Percentiles rank a stretch among this genome's conserved stretches.
phyloP scores from a whole-genome alignment of 1,140 invertebrate species.

The Aphidius ervi region DNA sequence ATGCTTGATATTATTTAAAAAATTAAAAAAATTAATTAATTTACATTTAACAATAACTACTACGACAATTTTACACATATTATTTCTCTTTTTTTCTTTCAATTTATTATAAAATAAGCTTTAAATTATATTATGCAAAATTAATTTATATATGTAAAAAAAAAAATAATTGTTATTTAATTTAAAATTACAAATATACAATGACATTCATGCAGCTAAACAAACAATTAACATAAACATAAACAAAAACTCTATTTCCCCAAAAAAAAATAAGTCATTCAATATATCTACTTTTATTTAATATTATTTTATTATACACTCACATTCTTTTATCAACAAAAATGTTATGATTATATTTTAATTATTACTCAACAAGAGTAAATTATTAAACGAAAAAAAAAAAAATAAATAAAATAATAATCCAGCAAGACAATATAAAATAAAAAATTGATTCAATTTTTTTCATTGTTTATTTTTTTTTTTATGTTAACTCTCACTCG shows the following conservation, averaged over 20 bases:
- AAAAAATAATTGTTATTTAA: background rate
- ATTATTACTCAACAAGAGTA: background rate
- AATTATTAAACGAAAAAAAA: slow-evolving; percentile 11
- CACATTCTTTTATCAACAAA: slow-evolving; percentile 4
- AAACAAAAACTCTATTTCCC: slow-evolving; percentile 30
- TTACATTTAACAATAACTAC: no score
- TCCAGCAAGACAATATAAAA: background rate
- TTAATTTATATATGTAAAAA: no score
- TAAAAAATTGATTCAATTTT: background rate
- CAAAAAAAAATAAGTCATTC: slow-evolving; percentile 27
- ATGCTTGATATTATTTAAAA: background rate
- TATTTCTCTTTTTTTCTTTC: no score
- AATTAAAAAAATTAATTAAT: background rate
- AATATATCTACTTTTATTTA: slow-evolving; percentile 6
- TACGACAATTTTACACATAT: no score
- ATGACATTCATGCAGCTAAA: background rate
- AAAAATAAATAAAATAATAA: background rate
- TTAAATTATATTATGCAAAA: background rate
- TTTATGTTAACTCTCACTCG: slow-evolving; percentile 13
- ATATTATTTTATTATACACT: slow-evolving; percentile 1
- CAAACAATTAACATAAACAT: no score
- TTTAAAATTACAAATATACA: slow-evolving; percentile 9
- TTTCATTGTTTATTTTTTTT: no score
- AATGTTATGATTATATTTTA: background rate
- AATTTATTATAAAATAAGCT: background rate